Percentiles rank a stretch among this genome's conserved stretches.
These are phyloP conservation scores for Cetonia aurata DNA, from an alignment of 2,888 invertebrate species.

Conservation along the genomic window DNA sequence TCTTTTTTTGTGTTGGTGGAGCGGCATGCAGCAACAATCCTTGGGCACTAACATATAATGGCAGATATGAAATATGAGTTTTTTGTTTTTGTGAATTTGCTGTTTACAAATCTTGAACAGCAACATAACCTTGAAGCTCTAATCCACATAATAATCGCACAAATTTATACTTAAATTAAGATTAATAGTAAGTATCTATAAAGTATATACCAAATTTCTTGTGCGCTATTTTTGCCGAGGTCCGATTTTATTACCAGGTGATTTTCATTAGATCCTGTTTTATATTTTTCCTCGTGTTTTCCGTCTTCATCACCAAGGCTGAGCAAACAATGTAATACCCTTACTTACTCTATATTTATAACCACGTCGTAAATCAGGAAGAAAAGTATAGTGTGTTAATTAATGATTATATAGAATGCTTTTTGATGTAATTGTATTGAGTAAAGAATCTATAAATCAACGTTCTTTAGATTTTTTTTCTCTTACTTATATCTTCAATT, in stretches of 20 bases:
- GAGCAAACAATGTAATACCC: slow-evolving; percentile 22
- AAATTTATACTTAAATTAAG: neutral
- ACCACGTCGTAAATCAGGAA: neutral
- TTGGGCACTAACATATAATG: neutral
- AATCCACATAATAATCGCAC: neutral
- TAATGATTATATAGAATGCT: too few species aligned
- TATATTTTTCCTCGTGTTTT: slow-evolving; percentile 21
- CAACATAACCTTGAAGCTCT: too few species aligned
- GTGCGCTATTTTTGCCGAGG: neutral
- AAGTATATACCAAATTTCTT: too few species aligned
- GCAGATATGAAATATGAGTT: neutral
- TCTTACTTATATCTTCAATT: neutral
- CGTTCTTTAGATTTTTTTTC: too few species aligned
- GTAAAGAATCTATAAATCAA: too few species aligned
- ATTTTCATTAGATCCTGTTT: slow-evolving; percentile 34
- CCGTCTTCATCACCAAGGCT: slow-evolving; percentile 20
- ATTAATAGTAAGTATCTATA: slow-evolving; percentile 5
- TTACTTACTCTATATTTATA: slow-evolving; percentile 3
- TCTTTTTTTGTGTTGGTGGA: neutral
- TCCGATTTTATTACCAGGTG: slow-evolving; percentile 8
- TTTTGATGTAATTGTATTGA: too few species aligned
- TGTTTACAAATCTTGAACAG: neutral
- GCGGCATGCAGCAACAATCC: neutral
- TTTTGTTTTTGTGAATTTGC: neutral
- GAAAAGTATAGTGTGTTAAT: neutral